Conservation (phyloP, 2,797 vertebrate species). For the Gallinago stenura region DNA sequence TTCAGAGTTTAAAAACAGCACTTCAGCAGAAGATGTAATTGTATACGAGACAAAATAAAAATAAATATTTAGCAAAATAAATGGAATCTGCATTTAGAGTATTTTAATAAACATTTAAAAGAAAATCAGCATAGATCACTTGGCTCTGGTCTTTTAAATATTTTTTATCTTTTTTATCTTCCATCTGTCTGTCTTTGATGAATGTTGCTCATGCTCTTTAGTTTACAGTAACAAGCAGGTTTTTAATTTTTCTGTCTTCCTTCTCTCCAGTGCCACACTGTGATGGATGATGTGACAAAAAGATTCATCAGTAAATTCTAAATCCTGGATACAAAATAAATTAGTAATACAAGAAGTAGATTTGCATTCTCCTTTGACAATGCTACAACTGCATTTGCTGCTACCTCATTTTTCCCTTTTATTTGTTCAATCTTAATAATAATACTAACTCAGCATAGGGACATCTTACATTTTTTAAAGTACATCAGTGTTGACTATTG, state of each 20-base stretch:
- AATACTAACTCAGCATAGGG: neutral
- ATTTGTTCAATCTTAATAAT: neutral
- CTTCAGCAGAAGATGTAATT: neutral
- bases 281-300: conserved; percentile 62
- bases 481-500: neutral
- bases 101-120: conserved; percentile 53
- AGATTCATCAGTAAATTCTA: conserved; percentile 19
- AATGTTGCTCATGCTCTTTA: conserved; percentile 56
- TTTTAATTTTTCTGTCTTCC: conserved; percentile 66
- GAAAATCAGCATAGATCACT: conserved; percentile 29
- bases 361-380: conserved; percentile 21
- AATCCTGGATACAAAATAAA: conserved; percentile 61
- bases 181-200: conserved; percentile 53
- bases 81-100: neutral
- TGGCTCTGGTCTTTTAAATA: neutral
- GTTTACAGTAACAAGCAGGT: conserved; percentile 59
- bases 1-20: neutral
- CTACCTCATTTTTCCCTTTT: neutral
- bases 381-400: neutral
- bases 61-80: conserved; percentile 43
- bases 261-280: neutral
- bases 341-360: neutral
- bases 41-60: neutral
- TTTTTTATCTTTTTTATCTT: conserved; percentile 5
- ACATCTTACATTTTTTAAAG: neutral